These are phyloP conservation scores for Tadarida brasiliensis DNA, from an alignment of 2,797 vertebrate species.

Conservation along the genomic window DNA sequence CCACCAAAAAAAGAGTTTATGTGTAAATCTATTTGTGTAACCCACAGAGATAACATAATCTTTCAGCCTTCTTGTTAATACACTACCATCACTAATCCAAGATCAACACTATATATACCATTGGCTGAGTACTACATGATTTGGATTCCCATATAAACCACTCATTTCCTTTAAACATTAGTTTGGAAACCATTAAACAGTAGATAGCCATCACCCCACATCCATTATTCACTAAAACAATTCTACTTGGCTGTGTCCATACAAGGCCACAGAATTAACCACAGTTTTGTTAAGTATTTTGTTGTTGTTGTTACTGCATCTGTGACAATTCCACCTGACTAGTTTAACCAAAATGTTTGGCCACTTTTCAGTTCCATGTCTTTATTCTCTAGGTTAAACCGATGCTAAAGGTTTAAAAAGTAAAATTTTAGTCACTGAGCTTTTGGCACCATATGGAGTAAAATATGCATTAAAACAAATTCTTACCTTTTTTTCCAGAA, in stretches of 20 bases:
- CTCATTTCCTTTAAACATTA: constrained; percentile 67
- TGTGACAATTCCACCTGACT: constrained; percentile 52
- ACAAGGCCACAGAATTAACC: constrained; percentile 61
- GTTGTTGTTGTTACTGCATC: not conserved
- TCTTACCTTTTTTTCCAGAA: not conserved
- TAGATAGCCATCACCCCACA: not conserved
- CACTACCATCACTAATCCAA: constrained; percentile 45
- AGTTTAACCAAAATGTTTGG: not conserved
- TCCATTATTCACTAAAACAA: constrained; percentile 66
- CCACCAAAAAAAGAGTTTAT: not conserved
- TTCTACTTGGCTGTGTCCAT: constrained; percentile 39
- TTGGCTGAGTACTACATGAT: constrained; percentile 69
- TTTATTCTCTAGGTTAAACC: not conserved
- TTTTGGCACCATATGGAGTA: not conserved
- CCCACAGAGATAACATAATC: constrained; percentile 69
- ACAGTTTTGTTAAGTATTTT: constrained; percentile 3
- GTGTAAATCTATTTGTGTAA: constrained; percentile 65
- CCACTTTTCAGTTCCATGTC: not conserved
- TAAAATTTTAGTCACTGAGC: not conserved
- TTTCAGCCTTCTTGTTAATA: constrained; percentile 71
- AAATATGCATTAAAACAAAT: constrained; percentile 21
- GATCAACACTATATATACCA: constrained; percentile 60
- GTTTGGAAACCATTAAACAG: constrained; percentile 69
- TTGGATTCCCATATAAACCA: constrained; percentile 68
- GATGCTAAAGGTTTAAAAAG: not conserved